Conservation (phyloP, 2,888 invertebrate species). For the Dasypogon diadema region DNA sequence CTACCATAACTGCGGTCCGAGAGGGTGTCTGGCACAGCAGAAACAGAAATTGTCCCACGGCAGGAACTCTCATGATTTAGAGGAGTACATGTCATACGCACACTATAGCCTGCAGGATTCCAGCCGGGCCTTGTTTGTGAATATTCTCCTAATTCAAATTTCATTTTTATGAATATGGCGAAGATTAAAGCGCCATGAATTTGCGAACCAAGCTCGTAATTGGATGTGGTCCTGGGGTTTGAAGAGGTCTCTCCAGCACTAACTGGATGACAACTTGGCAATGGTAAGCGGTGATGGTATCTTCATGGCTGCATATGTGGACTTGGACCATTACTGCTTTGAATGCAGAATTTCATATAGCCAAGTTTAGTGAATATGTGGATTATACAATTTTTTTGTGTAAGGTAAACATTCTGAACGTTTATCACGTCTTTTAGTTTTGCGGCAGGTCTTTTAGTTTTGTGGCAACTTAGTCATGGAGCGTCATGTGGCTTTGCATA, state of each 20-base stretch:
- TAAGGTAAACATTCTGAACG: neutral
- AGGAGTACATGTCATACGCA: slow-evolving; percentile 48
- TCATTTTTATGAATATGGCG: slow-evolving; percentile 50
- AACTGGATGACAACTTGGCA: slow-evolving; percentile 18
- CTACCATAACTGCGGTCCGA: no score
- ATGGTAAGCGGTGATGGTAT: neutral
- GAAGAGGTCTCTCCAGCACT: slow-evolving; percentile 22
- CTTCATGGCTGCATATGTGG: neutral
- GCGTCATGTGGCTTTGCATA: no score
- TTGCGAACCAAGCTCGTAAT: slow-evolving; percentile 34
- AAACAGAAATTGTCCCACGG: slow-evolving; percentile 28
- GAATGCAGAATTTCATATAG: neutral
- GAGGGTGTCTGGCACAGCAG: slow-evolving; percentile 15
- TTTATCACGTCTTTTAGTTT: no score
- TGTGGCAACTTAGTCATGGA: no score
- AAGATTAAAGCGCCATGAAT: slow-evolving; percentile 48
- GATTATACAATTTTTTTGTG: neutral
- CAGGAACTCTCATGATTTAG: slow-evolving; percentile 36
- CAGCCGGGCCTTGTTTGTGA: slow-evolving; percentile 20
- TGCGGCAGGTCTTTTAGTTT: no score
- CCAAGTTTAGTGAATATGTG: neutral
- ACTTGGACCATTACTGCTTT: neutral
- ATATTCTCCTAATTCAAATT: slow-evolving; percentile 49
- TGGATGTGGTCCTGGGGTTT: slow-evolving; percentile 32
- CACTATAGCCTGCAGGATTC: slow-evolving; percentile 16